Base-by-base conservation (phyloP, 2,797 vertebrate genomes). In the Heteromormyrus szaboi region DNA sequence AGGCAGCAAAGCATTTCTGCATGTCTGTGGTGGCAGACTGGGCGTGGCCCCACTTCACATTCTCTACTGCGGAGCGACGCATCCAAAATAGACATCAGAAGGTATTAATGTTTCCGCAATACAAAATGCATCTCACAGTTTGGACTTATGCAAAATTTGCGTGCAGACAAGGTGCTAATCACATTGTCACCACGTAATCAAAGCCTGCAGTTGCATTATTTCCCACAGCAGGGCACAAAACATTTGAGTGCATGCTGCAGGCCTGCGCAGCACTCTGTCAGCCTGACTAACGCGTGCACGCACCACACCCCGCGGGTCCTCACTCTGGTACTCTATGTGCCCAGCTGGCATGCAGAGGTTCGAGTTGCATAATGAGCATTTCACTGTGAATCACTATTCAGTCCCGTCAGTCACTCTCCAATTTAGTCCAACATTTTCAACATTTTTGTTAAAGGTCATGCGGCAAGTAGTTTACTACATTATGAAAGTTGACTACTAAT, bases 1-100 rank as follows among this genome's bases (percentile, higher is more conserved):
- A 87, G 88, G 88, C 50, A 50, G 89, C 88, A 90, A 2, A n/a
- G 54, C 44, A 22, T 22, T 25, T 65, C 56, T 86, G 88, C 87
- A 79, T 84, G 92, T 88, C 88, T 59, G 79, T 56, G 65, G 17
- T 33, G 83, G 33, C 88, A 89, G 7, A 89, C 51, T 46, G 59
- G 88, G 48, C 41, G 84, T 79, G 85, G n/a, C 88, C 33, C 22
- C 46, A 14, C 44, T 85, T 44, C n/a, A 4, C 62, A 86, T 89
- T 89, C 84, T 79, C 62, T 2, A 54, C 8, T 46, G 65, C 62
- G 54, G 84, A 68, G 48, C 37, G 76, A 86, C 44, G 50, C 46
- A 44, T 86, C 84, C 68, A 25, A 86, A 89, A 89, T 86, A 89
- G 84, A 72, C 41, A 25, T 29, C 51, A 37, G 8, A 41, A 46